Conservation (phyloP, 2,113 vertebrate species). For the Paracanthobrama guichenoti region DNA sequence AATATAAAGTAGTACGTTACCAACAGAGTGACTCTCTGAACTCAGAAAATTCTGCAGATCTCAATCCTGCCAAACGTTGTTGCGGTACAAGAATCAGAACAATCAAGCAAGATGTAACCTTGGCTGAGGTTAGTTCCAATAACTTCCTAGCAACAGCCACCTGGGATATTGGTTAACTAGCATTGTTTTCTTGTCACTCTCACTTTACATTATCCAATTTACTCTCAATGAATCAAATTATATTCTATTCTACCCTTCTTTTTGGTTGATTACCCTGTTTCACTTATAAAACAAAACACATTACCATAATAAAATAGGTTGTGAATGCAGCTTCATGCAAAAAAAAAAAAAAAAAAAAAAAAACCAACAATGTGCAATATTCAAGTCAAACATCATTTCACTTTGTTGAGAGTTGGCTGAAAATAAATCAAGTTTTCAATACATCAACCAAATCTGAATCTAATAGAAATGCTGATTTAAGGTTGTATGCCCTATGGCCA, state of each 20-base stretch:
- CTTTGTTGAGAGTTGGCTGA: slow-evolving; percentile 20
- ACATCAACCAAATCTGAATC: slow-evolving; percentile 17
- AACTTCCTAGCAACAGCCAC: not conserved
- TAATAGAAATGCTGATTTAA: slow-evolving; percentile 40
- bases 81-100: not conserved
- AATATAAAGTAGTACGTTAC: not conserved
- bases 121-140: not conserved
- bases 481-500: not conserved
- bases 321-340: not conserved
- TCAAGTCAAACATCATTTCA: not conserved
- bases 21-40: slow-evolving; percentile 7
- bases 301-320: not conserved
- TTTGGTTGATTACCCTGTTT: not conserved
- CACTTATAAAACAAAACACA: not conserved
- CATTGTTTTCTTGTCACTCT: not conserved
- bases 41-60: not conserved
- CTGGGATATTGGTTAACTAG: not conserved
- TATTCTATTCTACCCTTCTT: too few species aligned
- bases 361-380: not conserved
- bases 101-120: not conserved
- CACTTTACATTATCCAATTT: not conserved
- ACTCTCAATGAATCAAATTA: not conserved
- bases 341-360: not conserved
- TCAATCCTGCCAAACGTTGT: not conserved
- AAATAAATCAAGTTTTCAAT: slow-evolving; percentile 1